phyloP scores from a whole-genome alignment of 2,888 invertebrate species.

The Noctua fimbriata region DNA sequence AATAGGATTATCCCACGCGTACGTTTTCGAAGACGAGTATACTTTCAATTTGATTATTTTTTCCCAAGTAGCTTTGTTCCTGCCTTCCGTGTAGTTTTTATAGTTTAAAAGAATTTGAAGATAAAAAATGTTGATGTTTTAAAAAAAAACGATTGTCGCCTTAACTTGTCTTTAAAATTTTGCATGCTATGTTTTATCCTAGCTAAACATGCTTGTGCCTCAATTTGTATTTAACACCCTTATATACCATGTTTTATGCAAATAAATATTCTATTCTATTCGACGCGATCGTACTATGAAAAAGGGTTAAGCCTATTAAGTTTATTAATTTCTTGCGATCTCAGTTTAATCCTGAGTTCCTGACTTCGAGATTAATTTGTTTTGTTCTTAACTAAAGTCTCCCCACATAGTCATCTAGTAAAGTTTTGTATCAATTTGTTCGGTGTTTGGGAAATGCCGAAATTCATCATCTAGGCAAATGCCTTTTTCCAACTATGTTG shows the following conservation, averaged over 20 bases:
- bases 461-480: not conserved
- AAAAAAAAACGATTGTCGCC: too few species aligned
- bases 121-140: too few species aligned
- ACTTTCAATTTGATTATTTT: constrained; percentile 11
- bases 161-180: too few species aligned
- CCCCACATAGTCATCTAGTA: not conserved
- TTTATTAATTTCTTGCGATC: not conserved
- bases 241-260: too few species aligned
- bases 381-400: not conserved
- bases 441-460: not conserved
- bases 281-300: not conserved
- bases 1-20: constrained; percentile 24
- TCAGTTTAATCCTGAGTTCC: not conserved
- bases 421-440: not conserved
- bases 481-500: too few species aligned
- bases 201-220: too few species aligned
- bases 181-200: too few species aligned
- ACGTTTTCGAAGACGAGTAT: constrained; percentile 10
- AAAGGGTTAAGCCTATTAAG: not conserved
- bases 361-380: not conserved
- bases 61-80: not conserved
- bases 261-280: too few species aligned
- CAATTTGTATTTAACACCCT: too few species aligned
- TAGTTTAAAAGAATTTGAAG: too few species aligned
- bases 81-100: too few species aligned